Conservation (phyloP, 2,888 invertebrate genomes). For the Baronia brevicornis region DNA sequence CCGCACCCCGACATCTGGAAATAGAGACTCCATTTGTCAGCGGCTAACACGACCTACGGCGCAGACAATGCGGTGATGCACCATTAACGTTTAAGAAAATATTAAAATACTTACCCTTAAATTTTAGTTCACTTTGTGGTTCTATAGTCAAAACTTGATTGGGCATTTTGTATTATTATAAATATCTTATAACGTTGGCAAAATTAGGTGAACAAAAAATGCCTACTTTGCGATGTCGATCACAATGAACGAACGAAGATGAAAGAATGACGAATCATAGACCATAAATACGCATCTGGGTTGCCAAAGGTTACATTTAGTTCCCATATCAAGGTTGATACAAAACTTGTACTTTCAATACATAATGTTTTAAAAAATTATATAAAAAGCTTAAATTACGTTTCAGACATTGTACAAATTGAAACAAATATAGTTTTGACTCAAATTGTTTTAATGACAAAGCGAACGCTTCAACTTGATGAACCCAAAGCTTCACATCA, state of each 20-base stretch:
- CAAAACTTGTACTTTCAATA: no score
- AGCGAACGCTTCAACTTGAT: no score
- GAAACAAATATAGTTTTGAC: no score
- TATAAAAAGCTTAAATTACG: no score
- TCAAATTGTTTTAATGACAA: no score
- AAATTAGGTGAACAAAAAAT: slow-evolving; percentile 50
- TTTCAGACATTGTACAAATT: no score
- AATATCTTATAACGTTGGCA: slow-evolving; percentile 65
- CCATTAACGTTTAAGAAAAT: slow-evolving; percentile 28
- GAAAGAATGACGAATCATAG: no score
- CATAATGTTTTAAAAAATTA: no score
- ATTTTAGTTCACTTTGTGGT: slow-evolving; percentile 91
- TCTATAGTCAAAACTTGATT: slow-evolving; percentile 91
- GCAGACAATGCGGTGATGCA: slow-evolving; percentile 48
- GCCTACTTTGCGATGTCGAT: slow-evolving; percentile 54
- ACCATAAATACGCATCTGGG: no score
- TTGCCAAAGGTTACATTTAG: no score
- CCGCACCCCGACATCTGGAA: slow-evolving; percentile 74
- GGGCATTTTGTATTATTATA: slow-evolving; percentile 73
- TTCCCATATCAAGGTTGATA: no score
- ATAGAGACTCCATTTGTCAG: slow-evolving; percentile 75
- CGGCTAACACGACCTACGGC: slow-evolving; percentile 59
- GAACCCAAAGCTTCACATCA: no score
- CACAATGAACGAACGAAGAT: slow-evolving; percentile 54
- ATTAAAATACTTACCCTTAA: slow-evolving; percentile 83